These are phyloP conservation scores for Clusia tigrina DNA, from an alignment of 2,888 invertebrate species.

Conservation along the genomic window DNA sequence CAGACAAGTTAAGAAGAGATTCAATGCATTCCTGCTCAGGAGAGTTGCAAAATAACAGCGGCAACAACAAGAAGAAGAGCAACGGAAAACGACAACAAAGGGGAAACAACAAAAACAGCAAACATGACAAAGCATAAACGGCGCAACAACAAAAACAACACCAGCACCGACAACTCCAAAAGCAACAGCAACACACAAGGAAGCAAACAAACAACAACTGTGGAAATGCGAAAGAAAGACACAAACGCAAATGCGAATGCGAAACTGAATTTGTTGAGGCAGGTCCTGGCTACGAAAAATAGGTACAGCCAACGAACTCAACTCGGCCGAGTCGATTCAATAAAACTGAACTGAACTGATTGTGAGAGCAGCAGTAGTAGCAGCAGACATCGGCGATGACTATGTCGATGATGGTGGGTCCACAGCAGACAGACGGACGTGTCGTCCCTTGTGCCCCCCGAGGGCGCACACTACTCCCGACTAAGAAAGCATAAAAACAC, in stretches of 20 bases:
- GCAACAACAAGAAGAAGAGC: not conserved
- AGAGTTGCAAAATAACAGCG: not conserved
- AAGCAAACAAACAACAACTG: conserved; percentile 50
- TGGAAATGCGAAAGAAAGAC: conserved; percentile 9
- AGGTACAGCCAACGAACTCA: conserved; percentile 63
- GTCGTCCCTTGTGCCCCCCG: not conserved
- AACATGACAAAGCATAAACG: conserved; percentile 31
- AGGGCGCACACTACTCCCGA: not conserved
- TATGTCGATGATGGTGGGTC: conserved; percentile 41
- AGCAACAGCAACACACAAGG: conserved; percentile 35
- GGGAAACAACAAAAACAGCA: conserved; percentile 15
- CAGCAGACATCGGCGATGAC: conserved; percentile 26
- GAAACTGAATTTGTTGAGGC: conserved; percentile 55
- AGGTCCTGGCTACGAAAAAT: conserved; percentile 61
- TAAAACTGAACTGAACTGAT: too few relatives aligned
- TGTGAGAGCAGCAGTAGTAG: not conserved
- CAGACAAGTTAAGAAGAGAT: not conserved
- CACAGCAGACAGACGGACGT: not conserved
- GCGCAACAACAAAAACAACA: conserved; percentile 10
- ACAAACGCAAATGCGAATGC: not conserved
- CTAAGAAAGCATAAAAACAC: not conserved
- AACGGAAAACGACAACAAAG: conserved; percentile 12
- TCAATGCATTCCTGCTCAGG: not conserved
- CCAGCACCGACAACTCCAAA: conserved; percentile 37
- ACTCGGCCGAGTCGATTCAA: conserved; percentile 40